Conservation (phyloP, 2,888 invertebrate species). For the Thymelicus lineola region DNA sequence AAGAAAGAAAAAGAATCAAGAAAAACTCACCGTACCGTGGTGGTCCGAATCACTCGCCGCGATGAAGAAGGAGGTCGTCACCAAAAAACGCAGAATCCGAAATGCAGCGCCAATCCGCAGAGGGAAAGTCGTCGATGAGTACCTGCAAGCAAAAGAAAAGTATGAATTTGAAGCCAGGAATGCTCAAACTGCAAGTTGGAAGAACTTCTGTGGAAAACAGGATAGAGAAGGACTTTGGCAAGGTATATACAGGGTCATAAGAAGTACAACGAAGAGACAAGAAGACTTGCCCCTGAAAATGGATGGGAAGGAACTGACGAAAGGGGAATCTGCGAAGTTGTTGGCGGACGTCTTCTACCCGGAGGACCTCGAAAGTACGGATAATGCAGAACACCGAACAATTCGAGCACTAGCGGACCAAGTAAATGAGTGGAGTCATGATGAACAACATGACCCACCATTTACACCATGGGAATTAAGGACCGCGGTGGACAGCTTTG, state of each 20-base stretch:
- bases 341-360: slow-evolving; percentile 30
- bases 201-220: slow-evolving; percentile 30
- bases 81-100: neutral
- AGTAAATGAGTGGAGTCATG: too few species aligned
- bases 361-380: slow-evolving; percentile 10
- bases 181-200: slow-evolving; percentile 37
- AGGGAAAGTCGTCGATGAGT: slow-evolving; percentile 5
- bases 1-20: neutral
- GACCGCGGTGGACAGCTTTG: slow-evolving; percentile 7
- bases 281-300: slow-evolving; percentile 24
- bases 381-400: slow-evolving; percentile 22
- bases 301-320: slow-evolving; percentile 4
- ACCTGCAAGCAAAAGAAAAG: slow-evolving; percentile 4
- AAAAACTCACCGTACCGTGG: too few species aligned
- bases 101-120: neutral
- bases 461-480: slow-evolving; percentile 36
- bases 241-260: slow-evolving; percentile 13
- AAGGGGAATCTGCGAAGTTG: slow-evolving; percentile 20
- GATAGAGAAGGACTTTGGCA: slow-evolving; percentile 36
- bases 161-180: slow-evolving; percentile 2
- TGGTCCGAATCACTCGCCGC: neutral
- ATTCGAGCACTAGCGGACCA: too few species aligned
- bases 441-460: slow-evolving; percentile 34
- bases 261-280: slow-evolving; percentile 9
- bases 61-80: neutral